Evolutionary conservation across 2,113 vertebrate species (phyloP).

Genomic region (Craseonycteris thonglongyai): DNA sequence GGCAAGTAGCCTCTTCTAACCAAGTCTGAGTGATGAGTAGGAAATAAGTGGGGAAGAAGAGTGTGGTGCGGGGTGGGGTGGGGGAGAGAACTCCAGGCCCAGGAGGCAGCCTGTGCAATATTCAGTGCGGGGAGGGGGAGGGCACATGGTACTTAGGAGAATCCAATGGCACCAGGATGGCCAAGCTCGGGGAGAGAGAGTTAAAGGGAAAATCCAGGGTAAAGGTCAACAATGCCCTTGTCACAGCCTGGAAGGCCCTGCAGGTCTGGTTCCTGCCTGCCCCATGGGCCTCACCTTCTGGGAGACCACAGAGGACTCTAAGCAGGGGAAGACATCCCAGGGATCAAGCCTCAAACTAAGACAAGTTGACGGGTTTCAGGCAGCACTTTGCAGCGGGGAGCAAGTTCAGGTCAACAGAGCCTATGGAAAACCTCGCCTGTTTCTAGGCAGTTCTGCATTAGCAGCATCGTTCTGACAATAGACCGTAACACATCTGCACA

Average conservation of each 20-base stretch:
- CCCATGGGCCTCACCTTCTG: neutral
- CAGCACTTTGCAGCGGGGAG: neutral
- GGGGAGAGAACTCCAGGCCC: neutral
- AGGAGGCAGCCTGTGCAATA: neutral
- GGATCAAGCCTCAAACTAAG: neutral
- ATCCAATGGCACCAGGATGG: neutral
- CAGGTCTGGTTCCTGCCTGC: neutral
- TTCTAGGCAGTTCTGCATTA: neutral
- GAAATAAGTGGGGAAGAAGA: neutral
- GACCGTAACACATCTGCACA: neutral
- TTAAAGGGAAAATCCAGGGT: neutral
- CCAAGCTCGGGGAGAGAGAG: neutral
- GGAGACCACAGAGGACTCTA: neutral
- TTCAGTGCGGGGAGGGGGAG: no score
- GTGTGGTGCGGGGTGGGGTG: no score
- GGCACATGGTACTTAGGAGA: neutral
- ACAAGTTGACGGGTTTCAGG: neutral
- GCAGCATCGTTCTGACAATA: neutral
- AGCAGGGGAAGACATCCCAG: neutral
- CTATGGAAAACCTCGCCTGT: neutral
- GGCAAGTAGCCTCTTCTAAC: neutral
- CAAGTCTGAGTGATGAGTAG: neutral
- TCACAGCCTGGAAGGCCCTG: neutral
- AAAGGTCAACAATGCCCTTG: neutral
- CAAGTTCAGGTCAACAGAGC: neutral